Base-by-base conservation (phyloP, 2,888 invertebrate species). In the Heliconius erato region DNA sequence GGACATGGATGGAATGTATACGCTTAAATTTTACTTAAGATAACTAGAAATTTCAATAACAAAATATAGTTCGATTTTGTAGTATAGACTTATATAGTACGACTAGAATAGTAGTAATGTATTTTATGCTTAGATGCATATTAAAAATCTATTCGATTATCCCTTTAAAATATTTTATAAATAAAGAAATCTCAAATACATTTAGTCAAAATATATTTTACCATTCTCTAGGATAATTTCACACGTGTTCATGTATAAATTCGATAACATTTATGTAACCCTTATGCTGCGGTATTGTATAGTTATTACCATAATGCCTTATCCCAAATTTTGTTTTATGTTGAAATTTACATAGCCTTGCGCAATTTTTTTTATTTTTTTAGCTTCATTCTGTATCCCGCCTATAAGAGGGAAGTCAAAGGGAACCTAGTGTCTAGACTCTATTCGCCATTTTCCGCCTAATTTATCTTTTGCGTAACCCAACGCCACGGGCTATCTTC, bases 231-330 rank as follows among this genome's bases (percentile, higher is more conserved):
- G 28, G 11, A 23, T 12, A 54, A 28, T 23, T 28, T 12, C 32
- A 19, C 23, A 32, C 54, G 54, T 74, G 7, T 23, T 54, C 23
- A 11, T 32, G 54, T 54, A 59, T 54, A 54, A 54, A 74, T 74
- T 74, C 32, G 23, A 54, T 74, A 74, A 74, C 54, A 32, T 32
- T 74, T 59, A 49, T 74, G 74, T 74, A 32, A 54, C 32, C 74
- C 9, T 74, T 71, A 26, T 26, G 71, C n/a, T 71, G 6, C 71
- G 71, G 26, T 28, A 14, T 44, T 40, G 40, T 44, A 6, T 71
- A 26, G 71, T 71, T 40, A 71, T 71, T 71, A 44, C 44, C 71
- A 71, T 71, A 44, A 71, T 26, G 71, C n/a, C 14, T 44, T 71
- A 26, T 14, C 26, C 16, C n/a, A 6, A n/a, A 14, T 44, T 71